Evolutionary conservation across 2,113 vertebrate species (phyloP).

Genomic region (Leptobrachium ailaonicum): DNA sequence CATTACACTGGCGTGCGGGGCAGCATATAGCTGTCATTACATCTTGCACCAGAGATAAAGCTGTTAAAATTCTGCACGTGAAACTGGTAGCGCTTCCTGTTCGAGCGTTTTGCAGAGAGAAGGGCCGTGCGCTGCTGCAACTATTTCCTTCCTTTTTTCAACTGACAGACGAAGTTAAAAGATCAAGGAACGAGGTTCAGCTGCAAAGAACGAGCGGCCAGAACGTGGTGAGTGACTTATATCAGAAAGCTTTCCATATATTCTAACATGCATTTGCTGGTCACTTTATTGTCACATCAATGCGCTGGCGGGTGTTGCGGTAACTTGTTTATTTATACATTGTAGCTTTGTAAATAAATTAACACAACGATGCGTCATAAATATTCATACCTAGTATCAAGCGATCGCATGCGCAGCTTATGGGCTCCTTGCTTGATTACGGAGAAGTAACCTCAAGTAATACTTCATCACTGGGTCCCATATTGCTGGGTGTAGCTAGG

Average conservation of each 20-base stretch:
- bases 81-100: slow-evolving; percentile 23
- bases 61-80: neutral
- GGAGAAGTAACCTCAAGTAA: too few relatives aligned
- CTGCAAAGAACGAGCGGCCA: neutral
- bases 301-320: too few relatives aligned
- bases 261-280: too few relatives aligned
- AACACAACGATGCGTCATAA: too few relatives aligned
- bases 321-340: too few relatives aligned
- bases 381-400: too few relatives aligned
- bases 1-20: neutral
- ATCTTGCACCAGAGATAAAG: neutral
- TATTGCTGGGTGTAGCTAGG: too few relatives aligned
- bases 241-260: neutral
- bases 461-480: too few relatives aligned
- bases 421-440: too few relatives aligned
- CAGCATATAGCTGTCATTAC: neutral
- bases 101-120: slow-evolving; percentile 19
- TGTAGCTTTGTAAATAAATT: too few relatives aligned
- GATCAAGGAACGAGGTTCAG: neutral
- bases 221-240: slow-evolving; percentile 13
- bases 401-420: too few relatives aligned
- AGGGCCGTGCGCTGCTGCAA: neutral
- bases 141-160: slow-evolving; percentile 38
- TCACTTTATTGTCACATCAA: too few relatives aligned
- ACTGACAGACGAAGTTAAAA: slow-evolving; percentile 5